Evolutionary conservation across 1,140 invertebrate genomes (phyloP), one percentile per base, ranked within the genome.

Genomic region (Triops longicaudatus): DNA sequence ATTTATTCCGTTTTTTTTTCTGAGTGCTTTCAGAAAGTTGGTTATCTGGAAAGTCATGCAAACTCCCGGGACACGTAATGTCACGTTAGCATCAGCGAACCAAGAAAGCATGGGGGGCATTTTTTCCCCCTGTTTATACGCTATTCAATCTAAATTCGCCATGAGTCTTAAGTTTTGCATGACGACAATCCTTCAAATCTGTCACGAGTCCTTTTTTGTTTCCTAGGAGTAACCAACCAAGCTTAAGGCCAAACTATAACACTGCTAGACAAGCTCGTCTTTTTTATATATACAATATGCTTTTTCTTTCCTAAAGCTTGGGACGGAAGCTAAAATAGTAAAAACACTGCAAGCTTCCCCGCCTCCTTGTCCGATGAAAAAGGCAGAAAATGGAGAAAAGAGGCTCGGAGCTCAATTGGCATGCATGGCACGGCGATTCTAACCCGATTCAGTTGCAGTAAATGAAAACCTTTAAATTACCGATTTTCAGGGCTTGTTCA

Each of bases 141-240:
- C 50, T 63, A 63, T 63, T 63, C 50, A 63, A 63, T 63, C 50
- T 37, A 63, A 63, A 22, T 63, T 63, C 50, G 50, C 50, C 50
- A 22, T n/a, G n/a, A 63, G 50, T 63, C 50, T n/a, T 63, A 63
- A 63, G 50, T 63, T 63, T 63, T 63, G 50, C 50, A 63, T 22
- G 50, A 63, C 50, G 50, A 63, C 50, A 63, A 63, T 63, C 50
- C 50, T 63, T 63, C 50, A 63, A 63, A 63, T 63, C 50, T 63
- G 50, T 63, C 50, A 22, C 50, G 50, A 14, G 14, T 63, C 31
- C 31, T 63, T 63, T n/a, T 22, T 63, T 63, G 17, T 63, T 63
- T 63, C 50, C 14, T 6, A 22, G 50, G 50, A 63, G 14, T 63
- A n/a, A 63, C 50, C 17, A 63, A 63, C 50, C 50, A 63, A 37